Evolutionary conservation across 2,797 vertebrate genomes (phyloP).

Genomic region (Gallirallus australis): DNA sequence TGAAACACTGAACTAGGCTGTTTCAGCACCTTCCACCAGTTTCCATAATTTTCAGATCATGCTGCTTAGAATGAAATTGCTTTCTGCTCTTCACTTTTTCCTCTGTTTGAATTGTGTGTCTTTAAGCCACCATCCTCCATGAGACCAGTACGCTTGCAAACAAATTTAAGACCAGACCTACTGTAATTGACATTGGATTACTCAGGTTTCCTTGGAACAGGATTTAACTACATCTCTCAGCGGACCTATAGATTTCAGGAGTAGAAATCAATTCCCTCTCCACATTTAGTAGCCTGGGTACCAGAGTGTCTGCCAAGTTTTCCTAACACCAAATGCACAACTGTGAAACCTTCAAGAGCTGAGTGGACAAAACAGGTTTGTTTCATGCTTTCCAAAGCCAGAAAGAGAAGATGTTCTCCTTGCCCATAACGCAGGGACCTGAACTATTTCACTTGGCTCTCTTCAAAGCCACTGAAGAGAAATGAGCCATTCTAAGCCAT

Average conservation of each 20-base stretch:
- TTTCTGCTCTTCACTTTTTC: not conserved
- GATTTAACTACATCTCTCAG: not conserved
- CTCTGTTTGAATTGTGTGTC: not conserved
- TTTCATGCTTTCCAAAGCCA: not conserved
- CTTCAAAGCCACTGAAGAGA: no score
- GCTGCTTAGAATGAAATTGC: not conserved
- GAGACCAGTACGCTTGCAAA: not conserved
- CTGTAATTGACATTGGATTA: not conserved
- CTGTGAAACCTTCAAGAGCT: not conserved
- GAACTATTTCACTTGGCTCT: not conserved
- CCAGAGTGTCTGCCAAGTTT: not conserved
- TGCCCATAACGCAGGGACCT: not conserved
- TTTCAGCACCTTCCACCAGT: not conserved
- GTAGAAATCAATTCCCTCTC: not conserved
- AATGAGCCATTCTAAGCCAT: not conserved
- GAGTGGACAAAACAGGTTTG: not conserved
- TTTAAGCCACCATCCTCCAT: not conserved
- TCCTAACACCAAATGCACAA: accelerated
- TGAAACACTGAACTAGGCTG: not conserved
- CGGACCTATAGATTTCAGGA: not conserved
- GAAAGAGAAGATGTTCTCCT: not conserved
- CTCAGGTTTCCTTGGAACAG: not conserved
- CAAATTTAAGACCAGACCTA: not conserved
- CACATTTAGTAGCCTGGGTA: not conserved
- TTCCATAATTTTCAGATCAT: not conserved